Percentiles rank a stretch among this genome's conserved stretches.
phyloP scores from a whole-genome alignment of 2,888 invertebrate species.

The Pseudoips prasinana region DNA sequence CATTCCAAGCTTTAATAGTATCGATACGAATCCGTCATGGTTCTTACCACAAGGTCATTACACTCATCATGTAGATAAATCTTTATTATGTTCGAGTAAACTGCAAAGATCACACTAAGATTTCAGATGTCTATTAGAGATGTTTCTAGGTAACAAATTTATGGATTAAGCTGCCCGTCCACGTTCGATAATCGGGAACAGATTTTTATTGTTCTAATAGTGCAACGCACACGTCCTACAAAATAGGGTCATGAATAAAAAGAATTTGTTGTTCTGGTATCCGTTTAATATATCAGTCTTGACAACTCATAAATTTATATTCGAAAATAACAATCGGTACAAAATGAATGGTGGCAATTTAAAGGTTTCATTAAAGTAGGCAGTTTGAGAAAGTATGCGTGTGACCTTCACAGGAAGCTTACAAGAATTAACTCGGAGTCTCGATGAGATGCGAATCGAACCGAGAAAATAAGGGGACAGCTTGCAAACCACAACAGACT shows the following conservation, averaged over 20 bases:
- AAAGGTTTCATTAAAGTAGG: constrained; percentile 43
- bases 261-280: no score
- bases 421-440: constrained; percentile 26
- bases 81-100: constrained; percentile 22
- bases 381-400: constrained; percentile 37
- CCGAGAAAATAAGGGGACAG: constrained; percentile 41
- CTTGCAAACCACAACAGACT: constrained; percentile 17
- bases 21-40: constrained; percentile 50
- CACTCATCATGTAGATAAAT: constrained; percentile 33
- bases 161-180: no score
- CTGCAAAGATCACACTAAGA: constrained; percentile 22
- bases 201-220: no score
- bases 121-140: constrained; percentile 22
- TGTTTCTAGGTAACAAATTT: constrained; percentile 8
- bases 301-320: constrained; percentile 36
- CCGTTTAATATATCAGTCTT: constrained; percentile 18
- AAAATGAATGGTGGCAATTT: constrained; percentile 28
- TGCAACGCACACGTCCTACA: no score
- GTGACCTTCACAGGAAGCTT: constrained; percentile 56
- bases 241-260: no score
- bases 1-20: constrained; percentile 27
- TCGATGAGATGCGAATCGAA: constrained; percentile 34
- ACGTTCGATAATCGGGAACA: no score
- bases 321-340: constrained; percentile 28
- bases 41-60: constrained; percentile 44